These are phyloP conservation scores for Drosophila nikananu DNA, from an alignment of 1,140 invertebrate genomes.

Conservation along the genomic window DNA sequence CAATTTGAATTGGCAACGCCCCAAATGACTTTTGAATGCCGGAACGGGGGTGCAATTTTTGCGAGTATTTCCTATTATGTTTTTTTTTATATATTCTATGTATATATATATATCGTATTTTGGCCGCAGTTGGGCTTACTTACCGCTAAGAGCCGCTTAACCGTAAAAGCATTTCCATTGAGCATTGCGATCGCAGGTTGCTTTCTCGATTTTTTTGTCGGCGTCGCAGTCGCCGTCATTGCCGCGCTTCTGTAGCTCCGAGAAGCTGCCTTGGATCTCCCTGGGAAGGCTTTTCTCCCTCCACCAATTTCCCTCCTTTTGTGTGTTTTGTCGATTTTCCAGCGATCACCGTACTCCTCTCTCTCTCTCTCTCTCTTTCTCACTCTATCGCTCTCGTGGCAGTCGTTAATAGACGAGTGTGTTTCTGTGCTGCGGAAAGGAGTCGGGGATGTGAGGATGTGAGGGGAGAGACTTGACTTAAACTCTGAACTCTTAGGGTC, in stretches of 20 bases:
- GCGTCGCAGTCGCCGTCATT: constrained; percentile 45
- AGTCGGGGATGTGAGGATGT: constrained; percentile 31
- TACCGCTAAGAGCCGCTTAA: constrained; percentile 83
- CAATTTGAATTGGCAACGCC: constrained; percentile 77
- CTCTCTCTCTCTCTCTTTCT: constrained; percentile 4
- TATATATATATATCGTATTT: constrained; percentile 3
- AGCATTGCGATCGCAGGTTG: constrained; percentile 73
- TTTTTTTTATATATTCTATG: not conserved
- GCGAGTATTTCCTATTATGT: not conserved
- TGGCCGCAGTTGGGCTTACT: constrained; percentile 53
- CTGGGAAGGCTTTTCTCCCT: constrained; percentile 48
- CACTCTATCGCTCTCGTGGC: constrained; percentile 25
- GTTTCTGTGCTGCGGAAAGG: constrained; percentile 43
- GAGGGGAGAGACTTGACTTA: constrained; percentile 41
- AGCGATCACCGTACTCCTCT: constrained; percentile 29
- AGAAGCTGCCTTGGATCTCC: constrained; percentile 48
- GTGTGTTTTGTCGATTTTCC: constrained; percentile 36
- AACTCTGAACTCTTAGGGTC: constrained; percentile 52
- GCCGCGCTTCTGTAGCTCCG: constrained; percentile 51
- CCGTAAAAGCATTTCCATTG: constrained; percentile 74
- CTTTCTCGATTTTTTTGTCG: constrained; percentile 68
- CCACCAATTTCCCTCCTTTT: constrained; percentile 39
- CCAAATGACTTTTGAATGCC: constrained; percentile 53
- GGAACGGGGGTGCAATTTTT: constrained; percentile 16
- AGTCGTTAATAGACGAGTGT: constrained; percentile 47